Base-by-base conservation (phyloP, 2,888 invertebrate genomes). In the Cheilosia scutellata region DNA sequence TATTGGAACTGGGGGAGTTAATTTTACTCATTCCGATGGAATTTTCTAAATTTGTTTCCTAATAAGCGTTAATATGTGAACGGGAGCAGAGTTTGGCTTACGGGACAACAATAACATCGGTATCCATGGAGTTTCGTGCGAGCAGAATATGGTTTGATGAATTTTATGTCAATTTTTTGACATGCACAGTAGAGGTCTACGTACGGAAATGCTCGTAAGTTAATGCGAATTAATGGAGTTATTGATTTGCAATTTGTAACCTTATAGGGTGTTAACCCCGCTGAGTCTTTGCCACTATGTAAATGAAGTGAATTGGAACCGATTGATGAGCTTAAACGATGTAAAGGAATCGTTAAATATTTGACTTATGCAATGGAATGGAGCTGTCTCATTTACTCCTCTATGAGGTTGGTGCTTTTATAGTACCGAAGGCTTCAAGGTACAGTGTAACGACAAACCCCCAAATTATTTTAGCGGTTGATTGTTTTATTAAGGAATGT, bases 1-100 rank as follows among this genome's bases (percentile, higher is more conserved):
- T 91, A 87, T 90, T 90, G 71, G 89, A 63, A 42, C 82, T 82
- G 16, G 80, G 80, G 25, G 87, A 88, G 60, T 87, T 84, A 16
- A 78, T 53, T 78, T 83, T 87, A 74, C 78, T 87, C 87, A 88
- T 88, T 37, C 29, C 57, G 20, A 7, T n/a, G n/a, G 27, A 55
- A 6, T 44, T 65, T 55, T 62, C n/a, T 25, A 29, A 49, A 27
- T 11, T 27, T 49, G 47, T 20, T 40, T 40, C 9, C 29, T 33
- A 44, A 53, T 20, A 68, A 68, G 20, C 20, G 33, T 11, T 37
- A 9, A 33, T 25, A 53, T 20, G 7, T 40, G n/a, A 55, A 31
- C 7, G 16, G 40, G 11, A 31, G 5, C 7, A 58, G 9, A 37
- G 49, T 9, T 29, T 5, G 47, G 6, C 31, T 53, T 40, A 31